Evolutionary conservation across 2,113 vertebrate species (phyloP), one percentile per base, ranked within the genome.

Genomic region (Pungitius pungitius): DNA sequence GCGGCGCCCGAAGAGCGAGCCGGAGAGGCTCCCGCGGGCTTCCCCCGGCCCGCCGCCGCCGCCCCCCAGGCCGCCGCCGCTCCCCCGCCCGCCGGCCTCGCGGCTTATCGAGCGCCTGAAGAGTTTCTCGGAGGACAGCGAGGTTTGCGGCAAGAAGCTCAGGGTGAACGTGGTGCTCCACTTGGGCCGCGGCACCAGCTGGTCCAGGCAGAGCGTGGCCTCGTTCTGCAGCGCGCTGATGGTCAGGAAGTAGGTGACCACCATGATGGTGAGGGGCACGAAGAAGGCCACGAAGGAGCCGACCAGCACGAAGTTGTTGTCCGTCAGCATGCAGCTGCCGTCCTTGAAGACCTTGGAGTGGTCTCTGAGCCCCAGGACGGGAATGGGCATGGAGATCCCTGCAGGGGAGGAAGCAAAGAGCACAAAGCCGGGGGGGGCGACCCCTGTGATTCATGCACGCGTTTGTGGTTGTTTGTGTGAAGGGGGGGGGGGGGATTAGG

Each of bases 241-340:
- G 73, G 97, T 99, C 90, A 99, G 93, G 88, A 98, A 96, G 88
- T 99, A 99, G 42, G 95, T 99, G 89, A 97, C 94, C 26, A 98
- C 93, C 97, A 99, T 99, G 91, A 99, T 98, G 83, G 94, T 95
- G 56, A 99, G 91, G 20, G 97, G 97, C 55, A 99, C 92, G 85
- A 99, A 99, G 91, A 99, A 99, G 5, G 97, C 89, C 87, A 97
- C 96, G 26, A 99, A 97, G 78, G 97, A 98, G 55, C 97, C 97
- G 0, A 97, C 91, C 76, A 99, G 91, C 54, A 99, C 96, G 59
- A 99, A 99, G 80, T 93, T 95, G 27, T 96, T 91, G 20, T 99
- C 97, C 0, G 91, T 96, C 2, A 99, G 94, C 55, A 95, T 88
- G 88, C 97, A 99, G 75, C 95, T 97, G 73, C 89, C 93, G 27